Evolutionary conservation across 2,888 invertebrate species (phyloP).

Genomic region (Andrena trimmerana): DNA sequence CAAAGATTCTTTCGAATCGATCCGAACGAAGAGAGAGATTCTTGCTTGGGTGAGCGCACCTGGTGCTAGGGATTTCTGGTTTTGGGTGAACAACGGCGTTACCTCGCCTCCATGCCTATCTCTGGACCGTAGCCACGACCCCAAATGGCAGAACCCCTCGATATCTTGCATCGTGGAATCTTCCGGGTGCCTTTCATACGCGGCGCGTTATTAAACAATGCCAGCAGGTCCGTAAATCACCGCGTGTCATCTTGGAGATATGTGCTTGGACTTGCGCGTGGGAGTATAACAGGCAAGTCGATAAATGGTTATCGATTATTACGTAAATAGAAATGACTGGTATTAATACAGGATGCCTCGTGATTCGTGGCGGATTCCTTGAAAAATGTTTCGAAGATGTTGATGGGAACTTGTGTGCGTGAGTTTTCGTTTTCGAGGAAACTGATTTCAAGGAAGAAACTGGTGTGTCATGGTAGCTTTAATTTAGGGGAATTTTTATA

Average conservation of each 20-base stretch:
- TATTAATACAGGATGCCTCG: not conserved
- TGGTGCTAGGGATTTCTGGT: constrained; percentile 36
- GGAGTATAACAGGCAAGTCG: constrained; percentile 32
- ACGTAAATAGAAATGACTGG: constrained; percentile 14
- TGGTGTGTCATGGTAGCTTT: not conserved
- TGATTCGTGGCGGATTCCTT: not conserved
- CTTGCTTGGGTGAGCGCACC: constrained; percentile 39
- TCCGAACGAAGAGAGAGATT: constrained; percentile 36
- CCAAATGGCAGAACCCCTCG: constrained; percentile 28
- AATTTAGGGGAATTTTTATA: not conserved
- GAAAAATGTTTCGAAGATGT: not conserved
- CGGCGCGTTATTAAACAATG: constrained; percentile 57
- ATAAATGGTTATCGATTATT: constrained; percentile 42
- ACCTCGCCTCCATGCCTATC: constrained; percentile 18
- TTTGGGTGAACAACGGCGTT: constrained; percentile 28
- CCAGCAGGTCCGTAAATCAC: constrained; percentile 54
- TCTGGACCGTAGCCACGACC: constrained; percentile 7
- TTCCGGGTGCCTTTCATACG: constrained; percentile 48
- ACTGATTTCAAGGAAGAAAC: not conserved
- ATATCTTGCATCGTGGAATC: constrained; percentile 44
- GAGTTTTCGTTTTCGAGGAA: not conserved
- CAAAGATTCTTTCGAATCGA: constrained; percentile 22
- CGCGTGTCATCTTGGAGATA: constrained; percentile 31
- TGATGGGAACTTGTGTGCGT: not conserved
- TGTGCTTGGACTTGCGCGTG: constrained; percentile 21